Conservation (phyloP, 2,797 vertebrate genomes). For the Thamnophis elegans region DNA sequence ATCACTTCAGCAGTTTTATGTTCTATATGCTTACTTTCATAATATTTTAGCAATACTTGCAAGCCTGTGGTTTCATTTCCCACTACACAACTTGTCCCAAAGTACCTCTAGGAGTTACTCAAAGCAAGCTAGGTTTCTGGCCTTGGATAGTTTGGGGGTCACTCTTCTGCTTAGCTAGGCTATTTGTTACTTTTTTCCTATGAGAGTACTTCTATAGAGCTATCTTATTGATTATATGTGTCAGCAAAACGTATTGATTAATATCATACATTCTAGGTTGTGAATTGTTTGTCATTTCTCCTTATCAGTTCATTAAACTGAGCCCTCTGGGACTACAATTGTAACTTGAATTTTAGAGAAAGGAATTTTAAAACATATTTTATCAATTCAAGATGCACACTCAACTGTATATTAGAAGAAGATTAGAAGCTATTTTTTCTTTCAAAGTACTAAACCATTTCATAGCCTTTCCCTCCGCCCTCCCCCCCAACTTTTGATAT, state of each 20-base stretch:
- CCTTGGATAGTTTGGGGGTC: not conserved
- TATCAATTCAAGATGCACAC: not conserved
- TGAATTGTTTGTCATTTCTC: not conserved
- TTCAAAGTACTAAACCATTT: not conserved
- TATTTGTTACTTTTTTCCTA: not conserved
- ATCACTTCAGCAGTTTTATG: not conserved
- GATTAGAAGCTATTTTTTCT: not conserved
- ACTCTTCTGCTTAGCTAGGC: not conserved
- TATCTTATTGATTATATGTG: not conserved
- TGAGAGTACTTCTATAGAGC: not conserved
- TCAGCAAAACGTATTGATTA: not conserved
- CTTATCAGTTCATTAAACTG: not conserved
- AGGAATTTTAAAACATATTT: not conserved
- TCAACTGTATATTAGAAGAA: not conserved
- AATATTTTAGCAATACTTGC: not conserved
- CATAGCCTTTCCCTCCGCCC: not conserved
- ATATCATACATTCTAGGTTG: not conserved
- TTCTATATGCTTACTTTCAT: not conserved
- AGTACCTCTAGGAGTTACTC: not conserved
- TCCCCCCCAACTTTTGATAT: not conserved
- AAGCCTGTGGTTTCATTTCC: not conserved
- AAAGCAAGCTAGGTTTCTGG: not conserved
- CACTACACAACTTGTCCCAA: not conserved
- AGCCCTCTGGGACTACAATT: not conserved
- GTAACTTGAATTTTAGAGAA: not conserved